A percentile compares a stretch with the other conserved stretches of the same genome.
phyloP scores from a whole-genome alignment of 2,888 invertebrate species.

The Cataglyphis albicans region DNA sequence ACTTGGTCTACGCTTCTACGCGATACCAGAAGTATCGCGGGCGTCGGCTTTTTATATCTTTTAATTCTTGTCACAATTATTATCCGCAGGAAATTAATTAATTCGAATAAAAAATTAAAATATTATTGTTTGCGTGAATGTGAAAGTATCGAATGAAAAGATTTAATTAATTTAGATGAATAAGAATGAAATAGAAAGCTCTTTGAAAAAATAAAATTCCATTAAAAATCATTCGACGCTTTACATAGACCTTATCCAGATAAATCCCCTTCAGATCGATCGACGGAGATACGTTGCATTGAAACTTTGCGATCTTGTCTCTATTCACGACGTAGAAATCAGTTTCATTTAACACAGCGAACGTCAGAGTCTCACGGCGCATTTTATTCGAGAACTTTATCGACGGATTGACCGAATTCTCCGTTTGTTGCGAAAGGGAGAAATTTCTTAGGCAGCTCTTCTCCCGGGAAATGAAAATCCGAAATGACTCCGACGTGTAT shows the following conservation, averaged over 20 bases:
- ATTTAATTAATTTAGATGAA: constrained; percentile 17
- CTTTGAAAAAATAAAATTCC: constrained; percentile 14
- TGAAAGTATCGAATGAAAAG: background rate
- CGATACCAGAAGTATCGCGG: background rate
- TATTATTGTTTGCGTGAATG: background rate
- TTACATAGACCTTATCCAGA: background rate
- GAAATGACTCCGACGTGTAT: constrained; percentile 21
- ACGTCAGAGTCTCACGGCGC: constrained; percentile 16
- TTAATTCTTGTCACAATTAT: constrained; percentile 6
- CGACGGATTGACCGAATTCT: constrained; percentile 51
- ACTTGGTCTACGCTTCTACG: constrained; percentile 13
- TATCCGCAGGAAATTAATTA: constrained; percentile 19
- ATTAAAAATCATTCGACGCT: constrained; percentile 10
- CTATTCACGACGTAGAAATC: constrained; percentile 31
- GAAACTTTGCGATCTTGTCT: constrained; percentile 28
- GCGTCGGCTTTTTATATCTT: constrained; percentile 24
- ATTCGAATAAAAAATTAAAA: background rate
- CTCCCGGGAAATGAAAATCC: constrained; percentile 31
- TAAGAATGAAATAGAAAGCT: background rate
- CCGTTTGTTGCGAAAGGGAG: constrained; percentile 3
- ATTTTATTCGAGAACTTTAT: constrained; percentile 47
- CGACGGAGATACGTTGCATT: background rate
- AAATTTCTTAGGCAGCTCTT: constrained; percentile 44
- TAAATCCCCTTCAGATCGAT: constrained; percentile 17
- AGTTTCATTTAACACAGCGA: constrained; percentile 47